These are phyloP conservation scores for Porphyrio hochstetteri DNA, from an alignment of 2,113 vertebrate genomes.

Conservation along the genomic window DNA sequence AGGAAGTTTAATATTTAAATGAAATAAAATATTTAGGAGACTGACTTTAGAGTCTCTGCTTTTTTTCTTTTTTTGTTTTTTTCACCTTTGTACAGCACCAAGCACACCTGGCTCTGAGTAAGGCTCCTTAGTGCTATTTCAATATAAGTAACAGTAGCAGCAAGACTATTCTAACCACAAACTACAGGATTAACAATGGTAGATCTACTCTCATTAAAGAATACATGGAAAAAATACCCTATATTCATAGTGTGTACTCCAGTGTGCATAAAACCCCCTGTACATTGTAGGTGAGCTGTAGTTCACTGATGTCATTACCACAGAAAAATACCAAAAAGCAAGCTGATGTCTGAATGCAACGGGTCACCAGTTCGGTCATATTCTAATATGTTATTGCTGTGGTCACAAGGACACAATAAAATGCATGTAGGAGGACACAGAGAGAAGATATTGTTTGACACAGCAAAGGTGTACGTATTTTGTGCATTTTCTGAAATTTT, in stretches of 20 bases:
- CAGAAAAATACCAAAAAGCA: not conserved
- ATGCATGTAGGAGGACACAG: not conserved
- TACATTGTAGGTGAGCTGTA: not conserved
- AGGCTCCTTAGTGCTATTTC: not conserved
- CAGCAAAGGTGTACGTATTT: not conserved
- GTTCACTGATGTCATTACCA: not conserved
- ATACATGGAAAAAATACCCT: not conserved
- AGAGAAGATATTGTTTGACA: not conserved
- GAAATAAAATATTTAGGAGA: not conserved
- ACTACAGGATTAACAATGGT: not conserved
- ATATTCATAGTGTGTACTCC: not conserved
- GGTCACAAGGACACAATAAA: not conserved
- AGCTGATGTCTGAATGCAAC: not conserved
- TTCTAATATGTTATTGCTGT: not conserved
- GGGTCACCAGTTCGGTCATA: not conserved
- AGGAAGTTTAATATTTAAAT: slow-evolving; percentile 22
- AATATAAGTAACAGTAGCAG: not conserved
- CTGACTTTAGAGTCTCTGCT: not conserved
- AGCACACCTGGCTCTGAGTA: not conserved
- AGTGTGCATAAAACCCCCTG: not conserved
- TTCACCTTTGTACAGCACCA: not conserved
- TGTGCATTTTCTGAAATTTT: not conserved
- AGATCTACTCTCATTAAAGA: not conserved
- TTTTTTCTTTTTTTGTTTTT: too few relatives aligned
- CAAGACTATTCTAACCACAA: not conserved